Conservation (phyloP, 2,888 invertebrate species). For the Dione vanillae region DNA sequence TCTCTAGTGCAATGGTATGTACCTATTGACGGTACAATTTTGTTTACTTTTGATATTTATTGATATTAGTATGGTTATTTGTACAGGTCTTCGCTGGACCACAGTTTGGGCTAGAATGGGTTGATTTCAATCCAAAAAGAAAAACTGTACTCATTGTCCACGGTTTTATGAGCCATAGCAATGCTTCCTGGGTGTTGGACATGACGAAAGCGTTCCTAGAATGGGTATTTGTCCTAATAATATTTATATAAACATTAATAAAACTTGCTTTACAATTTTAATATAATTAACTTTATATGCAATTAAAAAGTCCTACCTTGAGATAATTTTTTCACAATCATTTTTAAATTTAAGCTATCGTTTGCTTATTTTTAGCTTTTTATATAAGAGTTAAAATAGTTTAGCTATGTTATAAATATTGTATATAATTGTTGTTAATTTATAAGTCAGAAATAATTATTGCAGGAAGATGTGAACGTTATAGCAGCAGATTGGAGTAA, state of each 20-base stretch:
- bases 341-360: too few relatives aligned
- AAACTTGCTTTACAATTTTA: too few relatives aligned
- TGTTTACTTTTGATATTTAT: too few relatives aligned
- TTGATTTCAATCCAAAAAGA: constrained; percentile 81
- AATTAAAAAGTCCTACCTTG: too few relatives aligned
- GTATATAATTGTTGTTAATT: background rate
- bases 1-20: too few relatives aligned
- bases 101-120: constrained; percentile 84
- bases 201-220: constrained; percentile 84
- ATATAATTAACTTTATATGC: background rate
- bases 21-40: too few relatives aligned
- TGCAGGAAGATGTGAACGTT: constrained; percentile 85
- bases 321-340: too few relatives aligned
- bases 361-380: too few relatives aligned
- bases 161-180: constrained; percentile 86
- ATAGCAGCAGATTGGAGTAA: constrained; percentile 87
- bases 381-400: too few relatives aligned
- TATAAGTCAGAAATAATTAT: background rate
- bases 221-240: constrained; percentile 68
- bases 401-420: background rate
- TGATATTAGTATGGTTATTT: background rate
- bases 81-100: constrained; percentile 68
- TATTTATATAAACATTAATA: background rate
- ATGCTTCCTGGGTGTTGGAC: constrained; percentile 83
- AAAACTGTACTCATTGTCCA: constrained; percentile 85